Evolutionary conservation across 2,113 vertebrate species (phyloP).

Genomic region (Leptobrachium ailaonicum): DNA sequence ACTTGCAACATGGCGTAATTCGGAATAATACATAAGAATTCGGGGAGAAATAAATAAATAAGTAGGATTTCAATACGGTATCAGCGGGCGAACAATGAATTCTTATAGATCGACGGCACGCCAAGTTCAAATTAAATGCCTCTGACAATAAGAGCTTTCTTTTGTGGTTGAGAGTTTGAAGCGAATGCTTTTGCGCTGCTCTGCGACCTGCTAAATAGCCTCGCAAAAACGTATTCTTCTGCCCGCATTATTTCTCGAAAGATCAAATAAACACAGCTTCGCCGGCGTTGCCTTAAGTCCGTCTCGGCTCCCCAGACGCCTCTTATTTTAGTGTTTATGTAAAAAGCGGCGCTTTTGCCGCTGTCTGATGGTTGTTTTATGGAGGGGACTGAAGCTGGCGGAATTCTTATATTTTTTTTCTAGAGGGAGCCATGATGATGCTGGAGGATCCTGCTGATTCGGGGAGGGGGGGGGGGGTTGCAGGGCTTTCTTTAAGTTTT

Average conservation of each 20-base stretch:
- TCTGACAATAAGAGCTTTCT: conserved; percentile 1
- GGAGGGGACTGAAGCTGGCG: background rate
- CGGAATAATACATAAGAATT: conserved; percentile 17
- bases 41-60: background rate
- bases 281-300: conserved; percentile 10
- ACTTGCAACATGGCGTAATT: conserved; percentile 18
- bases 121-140: conserved; percentile 33
- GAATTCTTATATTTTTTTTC: background rate
- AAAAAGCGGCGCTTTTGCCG: background rate
- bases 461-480: background rate
- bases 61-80: background rate
- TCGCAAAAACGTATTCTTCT: conserved; percentile 13
- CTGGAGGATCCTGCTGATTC: conserved; percentile 1
- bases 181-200: conserved; percentile 20
- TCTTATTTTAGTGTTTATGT: conserved; percentile 36
- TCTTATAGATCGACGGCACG: conserved; percentile 17
- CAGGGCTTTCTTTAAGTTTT: background rate
- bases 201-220: conserved; percentile 9
- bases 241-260: conserved; percentile 28
- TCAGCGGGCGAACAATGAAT: conserved; percentile 21
- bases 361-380: conserved; percentile 18
- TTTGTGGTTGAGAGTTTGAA: conserved; percentile 1
- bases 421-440: background rate
- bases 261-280: conserved; percentile 27
- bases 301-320: conserved; percentile 15